Base-by-base conservation (phyloP, 64 coral and sea anemone genomes). In the Dendrophyllia cribrosa region DNA sequence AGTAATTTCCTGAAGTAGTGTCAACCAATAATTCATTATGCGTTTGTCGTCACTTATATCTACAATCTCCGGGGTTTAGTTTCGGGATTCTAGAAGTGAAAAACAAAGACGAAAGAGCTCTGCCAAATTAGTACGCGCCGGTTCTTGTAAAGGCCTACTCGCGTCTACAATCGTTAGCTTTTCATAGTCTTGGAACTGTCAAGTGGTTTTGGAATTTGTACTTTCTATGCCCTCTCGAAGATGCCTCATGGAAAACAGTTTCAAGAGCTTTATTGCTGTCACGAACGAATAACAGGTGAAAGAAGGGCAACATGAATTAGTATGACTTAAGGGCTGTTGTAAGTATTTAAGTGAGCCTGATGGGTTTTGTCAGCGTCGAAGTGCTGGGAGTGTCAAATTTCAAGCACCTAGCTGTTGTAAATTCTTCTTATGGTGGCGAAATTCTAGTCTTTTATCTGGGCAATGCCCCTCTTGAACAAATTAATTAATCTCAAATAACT, bases 1-100 rank as follows among this genome's bases (percentile, higher is more conserved):
- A 88, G 95, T 97, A 97, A 97, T 97, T 97, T 97, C 95, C 95
- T 97, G 95, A 97, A 94, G 95, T 94, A 97, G 92, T 97, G 95
- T 97, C 95, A 97, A 94, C 95, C 88, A 94, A 97, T 97, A 93
- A 97, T 97, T 97, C 93, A 97, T 97, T 97, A 97, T 90, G 93
- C 92, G 90, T 94, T 94, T 93, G 91, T 91, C 90, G 93, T 97
- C 92, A 93, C 93, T 97, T 97, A 97, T 97, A 97, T 93, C 95
- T 97, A 94, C 91, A 97, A 97, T 94, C 95, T 91, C 92, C 90
- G 90, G 90, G 92, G 87, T 83, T 89, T 87, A 89, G 73, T 79
- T 74, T 89, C 87, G 67, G 88, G 68, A 89, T 94, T 94, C 77
- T 76, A 58, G 82, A 83, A 84, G 66, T 94, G 92, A 94, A 89